Conservation (phyloP, 1,140 invertebrate species). For the Laupala kohalensis region DNA sequence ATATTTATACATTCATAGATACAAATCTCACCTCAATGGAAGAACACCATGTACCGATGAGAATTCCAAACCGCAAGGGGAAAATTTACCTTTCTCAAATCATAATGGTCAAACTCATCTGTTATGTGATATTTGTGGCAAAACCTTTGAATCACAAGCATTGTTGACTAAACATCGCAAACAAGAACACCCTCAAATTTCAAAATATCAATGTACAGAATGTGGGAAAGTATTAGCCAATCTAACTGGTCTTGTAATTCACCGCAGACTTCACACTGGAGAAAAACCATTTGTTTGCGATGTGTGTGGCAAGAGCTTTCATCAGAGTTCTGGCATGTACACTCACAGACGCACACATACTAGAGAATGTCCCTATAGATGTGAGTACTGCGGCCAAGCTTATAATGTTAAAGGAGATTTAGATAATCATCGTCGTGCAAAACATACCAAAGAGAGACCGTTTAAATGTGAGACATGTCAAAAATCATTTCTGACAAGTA, state of each 20-base stretch:
- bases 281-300: constrained; percentile 49
- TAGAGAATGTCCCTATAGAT: constrained; percentile 32
- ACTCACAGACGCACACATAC: constrained; percentile 23
- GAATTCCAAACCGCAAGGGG: background rate
- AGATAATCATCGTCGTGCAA: constrained; percentile 50
- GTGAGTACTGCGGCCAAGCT: constrained; percentile 35
- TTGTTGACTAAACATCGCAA: constrained; percentile 31
- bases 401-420: constrained; percentile 34
- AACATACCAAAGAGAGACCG: constrained; percentile 51
- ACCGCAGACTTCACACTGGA: constrained; percentile 47
- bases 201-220: constrained; percentile 24
- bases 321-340: constrained; percentile 20
- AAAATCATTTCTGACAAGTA: constrained; percentile 58
- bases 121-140: constrained; percentile 32
- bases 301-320: constrained; percentile 41
- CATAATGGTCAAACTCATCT: constrained; percentile 23
- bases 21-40: constrained; percentile 23
- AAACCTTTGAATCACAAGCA: constrained; percentile 24
- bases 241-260: constrained; percentile 22
- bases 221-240: constrained; percentile 24
- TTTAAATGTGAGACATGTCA: constrained; percentile 55
- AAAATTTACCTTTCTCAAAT: background rate
- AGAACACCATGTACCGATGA: constrained; percentile 22
- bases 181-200: constrained; percentile 14
- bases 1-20: constrained; percentile 28